Evolutionary conservation across 53 echinoderm and acorn worm species (phyloP).

Genomic region (Crossaster papposus): DNA sequence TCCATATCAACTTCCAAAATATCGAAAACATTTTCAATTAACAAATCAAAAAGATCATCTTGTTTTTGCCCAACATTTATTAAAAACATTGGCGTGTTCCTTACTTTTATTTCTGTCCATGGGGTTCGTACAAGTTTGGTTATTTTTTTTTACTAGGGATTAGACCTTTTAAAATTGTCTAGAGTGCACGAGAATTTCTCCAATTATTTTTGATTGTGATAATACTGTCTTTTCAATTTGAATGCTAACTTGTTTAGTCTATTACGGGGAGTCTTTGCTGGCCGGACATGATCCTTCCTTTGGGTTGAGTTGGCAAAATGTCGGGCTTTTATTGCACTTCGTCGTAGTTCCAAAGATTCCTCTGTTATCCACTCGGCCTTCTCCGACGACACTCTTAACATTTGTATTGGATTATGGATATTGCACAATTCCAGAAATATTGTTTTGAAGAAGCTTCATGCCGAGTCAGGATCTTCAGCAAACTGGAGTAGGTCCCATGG

Average conservation of each 20-base stretch:
- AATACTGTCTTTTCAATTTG: too few relatives aligned
- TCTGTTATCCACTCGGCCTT: neutral
- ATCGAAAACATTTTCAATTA: neutral
- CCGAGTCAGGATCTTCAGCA: neutral
- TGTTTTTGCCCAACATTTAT: neutral
- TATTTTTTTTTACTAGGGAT: neutral
- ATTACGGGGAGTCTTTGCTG: too few relatives aligned
- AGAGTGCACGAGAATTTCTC: too few relatives aligned
- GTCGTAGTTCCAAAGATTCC: neutral
- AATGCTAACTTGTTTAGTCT: too few relatives aligned
- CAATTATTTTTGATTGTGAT: too few relatives aligned
- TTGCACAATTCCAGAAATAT: neutral
- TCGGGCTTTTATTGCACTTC: neutral
- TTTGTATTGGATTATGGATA: neutral
- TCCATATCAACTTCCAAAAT: too few relatives aligned
- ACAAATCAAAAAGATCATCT: neutral
- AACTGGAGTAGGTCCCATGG: neutral
- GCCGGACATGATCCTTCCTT: neutral
- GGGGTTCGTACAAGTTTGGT: too few relatives aligned
- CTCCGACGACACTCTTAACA: neutral
- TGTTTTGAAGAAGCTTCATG: neutral
- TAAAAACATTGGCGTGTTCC: too few relatives aligned
- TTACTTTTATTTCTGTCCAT: too few relatives aligned
- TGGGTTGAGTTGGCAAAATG: neutral
- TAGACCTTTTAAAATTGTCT: too few relatives aligned